Evolutionary conservation across 1,140 invertebrate genomes (phyloP).

Genomic region (Coboldia fuscipes): DNA sequence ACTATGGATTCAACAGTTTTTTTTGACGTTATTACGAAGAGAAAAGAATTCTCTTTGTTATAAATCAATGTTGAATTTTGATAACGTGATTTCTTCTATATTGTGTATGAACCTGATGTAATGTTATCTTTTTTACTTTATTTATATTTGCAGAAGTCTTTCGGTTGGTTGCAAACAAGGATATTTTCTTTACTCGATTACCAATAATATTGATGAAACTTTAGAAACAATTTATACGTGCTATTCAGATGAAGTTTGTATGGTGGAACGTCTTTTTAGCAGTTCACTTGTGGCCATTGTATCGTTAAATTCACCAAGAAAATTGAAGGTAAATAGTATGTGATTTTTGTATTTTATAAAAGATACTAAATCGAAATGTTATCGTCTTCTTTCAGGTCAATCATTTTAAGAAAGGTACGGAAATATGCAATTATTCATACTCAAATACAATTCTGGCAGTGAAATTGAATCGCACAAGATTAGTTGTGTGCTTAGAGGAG

Average conservation of each 20-base stretch:
- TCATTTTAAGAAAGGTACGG: conserved; percentile 94
- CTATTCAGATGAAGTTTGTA: conserved; percentile 65
- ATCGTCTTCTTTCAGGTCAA: conserved; percentile 35
- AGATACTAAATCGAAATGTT: background rate
- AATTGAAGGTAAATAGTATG: conserved; percentile 35
- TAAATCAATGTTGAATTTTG: too few relatives aligned
- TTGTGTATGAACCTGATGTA: too few relatives aligned
- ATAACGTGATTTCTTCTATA: too few relatives aligned
- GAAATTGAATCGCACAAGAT: conserved; percentile 80
- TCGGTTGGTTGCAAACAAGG: conserved; percentile 76
- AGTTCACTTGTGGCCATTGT: conserved; percentile 93
- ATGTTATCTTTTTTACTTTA: conserved; percentile 6
- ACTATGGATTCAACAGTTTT: too few relatives aligned
- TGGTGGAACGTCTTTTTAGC: conserved; percentile 91
- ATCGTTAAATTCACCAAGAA: conserved; percentile 73
- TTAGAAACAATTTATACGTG: conserved; percentile 68
- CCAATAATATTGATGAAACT: conserved; percentile 54
- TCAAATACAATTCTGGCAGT: conserved; percentile 92
- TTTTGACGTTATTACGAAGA: too few relatives aligned
- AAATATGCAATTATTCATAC: conserved; percentile 98
- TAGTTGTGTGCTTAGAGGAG: conserved; percentile 95
- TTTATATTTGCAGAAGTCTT: conserved; percentile 46
- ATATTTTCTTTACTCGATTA: conserved; percentile 72
- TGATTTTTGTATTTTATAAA: conserved; percentile 1
- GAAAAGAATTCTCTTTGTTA: too few relatives aligned